Evolutionary conservation across 1,140 invertebrate species (phyloP).

Genomic region (Drosophila tsacasi): DNA sequence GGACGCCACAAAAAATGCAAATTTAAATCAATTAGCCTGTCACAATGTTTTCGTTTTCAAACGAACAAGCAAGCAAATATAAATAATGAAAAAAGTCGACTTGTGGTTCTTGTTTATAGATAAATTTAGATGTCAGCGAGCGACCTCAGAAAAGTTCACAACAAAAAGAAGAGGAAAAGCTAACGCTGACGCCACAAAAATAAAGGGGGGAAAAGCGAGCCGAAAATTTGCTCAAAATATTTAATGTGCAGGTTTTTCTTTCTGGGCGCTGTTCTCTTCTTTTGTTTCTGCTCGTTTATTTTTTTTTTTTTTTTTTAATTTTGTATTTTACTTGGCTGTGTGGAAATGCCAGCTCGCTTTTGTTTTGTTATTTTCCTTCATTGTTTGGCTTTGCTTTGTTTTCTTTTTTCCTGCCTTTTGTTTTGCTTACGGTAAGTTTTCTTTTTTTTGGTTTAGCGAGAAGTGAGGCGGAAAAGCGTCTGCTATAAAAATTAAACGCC

Average conservation of each 20-base stretch:
- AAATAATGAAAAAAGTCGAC: constrained; percentile 37
- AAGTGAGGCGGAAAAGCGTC: constrained; percentile 47
- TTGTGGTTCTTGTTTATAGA: constrained; percentile 62
- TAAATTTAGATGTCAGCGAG: constrained; percentile 71
- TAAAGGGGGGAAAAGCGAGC: constrained; percentile 14
- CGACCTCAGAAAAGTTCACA: constrained; percentile 50
- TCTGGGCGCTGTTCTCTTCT: constrained; percentile 13
- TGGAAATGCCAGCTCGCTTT: constrained; percentile 62
- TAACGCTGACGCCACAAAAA: constrained; percentile 35
- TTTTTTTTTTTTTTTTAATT: constrained; percentile 29
- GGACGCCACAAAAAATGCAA: constrained; percentile 34
- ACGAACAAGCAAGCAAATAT: constrained; percentile 47
- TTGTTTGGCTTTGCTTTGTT: constrained; percentile 62
- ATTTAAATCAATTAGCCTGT: constrained; percentile 63
- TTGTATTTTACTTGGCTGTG: constrained; percentile 56
- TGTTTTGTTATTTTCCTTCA: constrained; percentile 51
- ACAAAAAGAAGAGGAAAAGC: constrained; percentile 14
- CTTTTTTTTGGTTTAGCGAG: constrained; percentile 24
- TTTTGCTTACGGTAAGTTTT: constrained; percentile 27
- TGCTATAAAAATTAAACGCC: constrained; percentile 77
- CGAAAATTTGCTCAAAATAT: constrained; percentile 61
- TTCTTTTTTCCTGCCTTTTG: constrained; percentile 50
- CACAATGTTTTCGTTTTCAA: constrained; percentile 38
- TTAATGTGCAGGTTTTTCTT: constrained; percentile 43
- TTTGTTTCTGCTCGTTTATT: constrained; percentile 8